phyloP scores from a whole-genome alignment of 2,888 invertebrate genomes.

The Drosophila helvetica region DNA sequence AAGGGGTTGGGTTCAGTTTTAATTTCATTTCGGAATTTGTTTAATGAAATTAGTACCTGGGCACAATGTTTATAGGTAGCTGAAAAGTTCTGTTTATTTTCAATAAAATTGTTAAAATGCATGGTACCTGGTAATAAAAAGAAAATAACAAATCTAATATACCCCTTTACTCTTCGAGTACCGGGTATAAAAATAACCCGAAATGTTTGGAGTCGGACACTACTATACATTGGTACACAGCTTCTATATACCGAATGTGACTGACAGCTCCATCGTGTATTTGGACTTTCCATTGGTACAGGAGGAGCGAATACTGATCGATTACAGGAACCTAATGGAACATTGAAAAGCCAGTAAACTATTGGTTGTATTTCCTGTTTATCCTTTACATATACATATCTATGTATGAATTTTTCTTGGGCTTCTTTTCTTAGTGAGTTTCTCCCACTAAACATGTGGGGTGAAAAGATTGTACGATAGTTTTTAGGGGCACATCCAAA shows the following conservation, averaged over 20 bases:
- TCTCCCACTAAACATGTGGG: too few relatives aligned
- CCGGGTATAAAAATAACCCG: too few relatives aligned
- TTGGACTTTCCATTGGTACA: constrained; percentile 89
- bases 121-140: too few relatives aligned
- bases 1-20: constrained; percentile 8
- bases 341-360: constrained; percentile 45
- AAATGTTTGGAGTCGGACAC: too few relatives aligned
- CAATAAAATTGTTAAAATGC: constrained; percentile 12
- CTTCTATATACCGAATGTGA: too few relatives aligned
- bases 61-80: not conserved
- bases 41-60: not conserved
- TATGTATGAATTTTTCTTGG: too few relatives aligned
- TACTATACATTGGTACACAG: too few relatives aligned
- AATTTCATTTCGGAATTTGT: constrained; percentile 1
- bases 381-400: not conserved
- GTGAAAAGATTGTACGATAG: too few relatives aligned
- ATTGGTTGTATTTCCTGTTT: not conserved
- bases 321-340: constrained; percentile 87
- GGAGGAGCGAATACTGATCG: constrained; percentile 88
- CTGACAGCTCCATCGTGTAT: constrained; percentile 88
- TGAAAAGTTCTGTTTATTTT: constrained; percentile 4
- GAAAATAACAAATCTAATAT: too few relatives aligned
- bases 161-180: too few relatives aligned
- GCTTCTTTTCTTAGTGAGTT: too few relatives aligned
- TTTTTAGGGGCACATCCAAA: too few relatives aligned